These are phyloP conservation scores for Drosophila engyochracea DNA, from an alignment of 2,888 invertebrate species.

Conservation along the genomic window DNA sequence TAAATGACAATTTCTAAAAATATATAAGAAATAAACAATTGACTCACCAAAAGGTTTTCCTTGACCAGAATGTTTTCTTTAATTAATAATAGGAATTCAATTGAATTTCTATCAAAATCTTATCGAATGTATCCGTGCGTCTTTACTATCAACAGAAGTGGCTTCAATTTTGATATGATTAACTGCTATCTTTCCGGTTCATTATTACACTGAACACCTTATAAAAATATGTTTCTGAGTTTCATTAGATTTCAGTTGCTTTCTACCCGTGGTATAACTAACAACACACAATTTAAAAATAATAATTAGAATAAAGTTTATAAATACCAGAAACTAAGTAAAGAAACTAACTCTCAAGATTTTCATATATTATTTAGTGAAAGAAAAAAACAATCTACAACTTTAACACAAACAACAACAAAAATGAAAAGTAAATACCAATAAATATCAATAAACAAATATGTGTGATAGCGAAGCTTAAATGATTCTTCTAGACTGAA, in stretches of 20 bases:
- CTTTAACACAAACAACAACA: neutral
- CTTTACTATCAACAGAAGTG: slow-evolving; percentile 13
- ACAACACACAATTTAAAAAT: slow-evolving; percentile 1
- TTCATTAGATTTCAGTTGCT: slow-evolving; percentile 12
- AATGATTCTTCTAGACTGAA: too few relatives aligned
- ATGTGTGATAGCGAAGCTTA: neutral
- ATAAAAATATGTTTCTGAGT: neutral
- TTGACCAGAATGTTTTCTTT: slow-evolving; percentile 14
- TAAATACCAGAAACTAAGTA: neutral
- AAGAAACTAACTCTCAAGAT: neutral
- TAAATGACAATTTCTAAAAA: neutral
- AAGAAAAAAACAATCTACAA: neutral
- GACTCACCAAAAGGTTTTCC: neutral
- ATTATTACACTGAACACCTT: neutral
- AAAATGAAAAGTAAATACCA: slow-evolving; percentile 20
- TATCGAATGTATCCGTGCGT: slow-evolving; percentile 5
- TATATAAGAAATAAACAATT: neutral
- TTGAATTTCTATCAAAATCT: slow-evolving; percentile 19
- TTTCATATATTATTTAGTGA: neutral
- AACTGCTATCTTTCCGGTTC: slow-evolving; percentile 11
- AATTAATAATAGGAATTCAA: slow-evolving; percentile 5
- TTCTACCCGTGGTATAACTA: neutral
- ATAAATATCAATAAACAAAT: neutral
- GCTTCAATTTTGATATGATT: slow-evolving; percentile 8
- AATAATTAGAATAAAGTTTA: neutral